Percentiles rank a stretch among this genome's conserved stretches.
phyloP scores from a whole-genome alignment of 2,113 vertebrate genomes.

The Muntiacus reevesi region DNA sequence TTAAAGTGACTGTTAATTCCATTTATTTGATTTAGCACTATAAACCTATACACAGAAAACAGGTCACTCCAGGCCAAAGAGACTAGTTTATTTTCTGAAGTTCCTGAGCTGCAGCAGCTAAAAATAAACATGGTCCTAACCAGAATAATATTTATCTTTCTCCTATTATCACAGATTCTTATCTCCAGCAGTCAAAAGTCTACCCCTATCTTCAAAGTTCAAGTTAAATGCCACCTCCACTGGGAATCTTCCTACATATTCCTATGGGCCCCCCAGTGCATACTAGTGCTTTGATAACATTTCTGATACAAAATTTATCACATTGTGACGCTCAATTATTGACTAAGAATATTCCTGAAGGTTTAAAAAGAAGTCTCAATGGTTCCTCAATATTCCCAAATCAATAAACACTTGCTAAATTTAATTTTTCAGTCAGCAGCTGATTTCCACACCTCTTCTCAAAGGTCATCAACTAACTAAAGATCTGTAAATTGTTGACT shows the following conservation, averaged over 20 bases:
- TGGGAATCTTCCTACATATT: not conserved
- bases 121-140: not conserved
- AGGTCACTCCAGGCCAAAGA: not conserved
- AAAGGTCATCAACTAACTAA: not conserved
- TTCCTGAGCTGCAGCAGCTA: not conserved
- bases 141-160: not conserved
- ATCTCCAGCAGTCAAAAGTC: not conserved
- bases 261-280: not conserved
- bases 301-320: not conserved
- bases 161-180: not conserved
- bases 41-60: not conserved
- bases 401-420: not conserved
- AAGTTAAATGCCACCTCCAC: not conserved
- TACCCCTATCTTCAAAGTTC: not conserved
- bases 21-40: not conserved
- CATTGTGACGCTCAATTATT: not conserved
- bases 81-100: not conserved
- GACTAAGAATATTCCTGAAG: not conserved
- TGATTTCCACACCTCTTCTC: slow-evolving; percentile 13
- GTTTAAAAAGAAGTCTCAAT: not conserved
- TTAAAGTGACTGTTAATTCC: not conserved
- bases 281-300: not conserved
- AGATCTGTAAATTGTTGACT: not conserved
- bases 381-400: not conserved
- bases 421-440: slow-evolving; percentile 24